Base-by-base conservation (phyloP, 2,113 vertebrate species). In the Motacilla alba region DNA sequence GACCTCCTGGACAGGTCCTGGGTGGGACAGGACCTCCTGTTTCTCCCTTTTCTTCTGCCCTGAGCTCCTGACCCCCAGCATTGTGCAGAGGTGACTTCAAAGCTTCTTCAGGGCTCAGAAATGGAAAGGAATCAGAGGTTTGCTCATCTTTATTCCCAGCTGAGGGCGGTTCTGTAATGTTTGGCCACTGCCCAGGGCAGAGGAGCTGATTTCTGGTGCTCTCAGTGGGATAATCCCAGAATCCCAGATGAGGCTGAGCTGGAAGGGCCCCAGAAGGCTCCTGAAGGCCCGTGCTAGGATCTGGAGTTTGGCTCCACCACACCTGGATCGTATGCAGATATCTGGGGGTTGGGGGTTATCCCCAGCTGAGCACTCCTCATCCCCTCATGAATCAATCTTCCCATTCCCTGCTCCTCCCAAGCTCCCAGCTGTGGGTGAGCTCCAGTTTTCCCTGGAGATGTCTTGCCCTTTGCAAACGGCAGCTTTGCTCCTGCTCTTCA, bases 401-500 rank as follows among this genome's bases (percentile, higher is more conserved):
- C 23, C n/a, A 3, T 37, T 73, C 41, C 69, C 77, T 2, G 26
- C 44, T 67, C 31, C 72, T 59, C 52, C 44, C 13, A 12, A 20
- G 1, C 52, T 56, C 43, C 35, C 52, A n/a, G 35, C 43, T 58
- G 1, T 17, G 43, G 6, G 23, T 23, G 50, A 80, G 17, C 75
- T 60, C 39, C 62, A 19, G 11, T 33, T 91, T 30, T 78, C 93
- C 80, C 76, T 60, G 80, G 86, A 75, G 86, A 44, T 16, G 24
- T 47, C 90, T 49, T 86, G 86, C 55, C 72, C 90, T 90, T 93
- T 95, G 46, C 79, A 92, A 80, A 80, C 12, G 37, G 88, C 79
- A 94, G 47, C 19, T 60, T 76, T 12, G 6, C 41, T 92, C 74
- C 47, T 56, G 67, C 85, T 83, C 88, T 74, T 73, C 63, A 13